These are phyloP conservation scores for Terrapene triunguis DNA, from an alignment of 2,113 vertebrate genomes.

Conservation along the genomic window DNA sequence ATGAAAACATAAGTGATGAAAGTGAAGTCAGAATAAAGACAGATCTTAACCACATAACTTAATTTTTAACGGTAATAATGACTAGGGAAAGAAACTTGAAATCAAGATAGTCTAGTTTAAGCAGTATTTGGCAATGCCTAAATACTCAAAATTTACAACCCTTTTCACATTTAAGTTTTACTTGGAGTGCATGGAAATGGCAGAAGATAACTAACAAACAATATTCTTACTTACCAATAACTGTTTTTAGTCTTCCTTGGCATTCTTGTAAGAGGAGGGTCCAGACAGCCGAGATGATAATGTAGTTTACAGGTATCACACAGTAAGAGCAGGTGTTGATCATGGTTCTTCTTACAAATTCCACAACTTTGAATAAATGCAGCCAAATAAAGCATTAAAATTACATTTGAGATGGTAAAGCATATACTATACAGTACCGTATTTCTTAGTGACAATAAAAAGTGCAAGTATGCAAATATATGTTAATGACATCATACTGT, in stretches of 20 bases:
- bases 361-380: slow-evolving; percentile 86
- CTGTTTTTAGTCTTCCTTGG: slow-evolving; percentile 99
- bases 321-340: slow-evolving; percentile 94
- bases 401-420: slow-evolving; percentile 41
- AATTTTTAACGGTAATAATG: neutral
- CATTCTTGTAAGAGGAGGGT: slow-evolving; percentile 97
- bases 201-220: neutral
- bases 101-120: neutral
- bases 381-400: slow-evolving; percentile 62
- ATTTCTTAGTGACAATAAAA: neutral
- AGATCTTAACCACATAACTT: neutral
- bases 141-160: neutral
- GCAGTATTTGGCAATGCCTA: neutral
- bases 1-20: neutral
- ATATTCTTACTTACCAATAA: slow-evolving; percentile 94
- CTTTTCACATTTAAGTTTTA: neutral
- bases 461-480: neutral
- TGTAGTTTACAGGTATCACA: slow-evolving; percentile 99
- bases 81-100: neutral
- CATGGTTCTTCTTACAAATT: slow-evolving; percentile 99
- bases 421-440: neutral
- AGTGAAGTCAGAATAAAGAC: neutral
- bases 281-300: slow-evolving; percentile 97
- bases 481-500: neutral
- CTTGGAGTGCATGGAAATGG: neutral